Conservation (phyloP, 2,113 vertebrate species). For the Ploceus nigricollis region DNA sequence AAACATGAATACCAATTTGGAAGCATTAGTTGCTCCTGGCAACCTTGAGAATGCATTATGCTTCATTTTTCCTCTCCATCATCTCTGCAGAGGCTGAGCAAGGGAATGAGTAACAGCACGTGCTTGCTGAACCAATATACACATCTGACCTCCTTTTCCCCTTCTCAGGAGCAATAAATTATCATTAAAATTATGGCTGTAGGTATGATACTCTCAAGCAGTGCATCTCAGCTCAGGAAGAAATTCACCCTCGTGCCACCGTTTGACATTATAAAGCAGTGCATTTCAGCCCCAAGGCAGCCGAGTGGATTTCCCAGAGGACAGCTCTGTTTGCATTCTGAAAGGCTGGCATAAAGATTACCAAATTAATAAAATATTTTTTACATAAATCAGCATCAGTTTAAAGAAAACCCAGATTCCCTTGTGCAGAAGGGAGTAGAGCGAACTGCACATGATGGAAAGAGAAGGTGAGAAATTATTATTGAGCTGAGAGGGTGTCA, state of each 20-base stretch:
- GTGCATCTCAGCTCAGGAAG: neutral
- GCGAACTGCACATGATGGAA: neutral
- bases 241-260: neutral
- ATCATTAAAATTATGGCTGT: constrained; percentile 21
- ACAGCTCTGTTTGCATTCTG: constrained; percentile 48
- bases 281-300: constrained; percentile 1
- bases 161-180: constrained; percentile 57
- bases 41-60: constrained; percentile 64
- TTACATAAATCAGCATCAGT: constrained; percentile 25
- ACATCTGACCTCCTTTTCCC: constrained; percentile 43
- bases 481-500: neutral
- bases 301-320: constrained; percentile 1
- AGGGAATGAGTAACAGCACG: neutral
- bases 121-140: neutral
- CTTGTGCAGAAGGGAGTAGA: neutral
- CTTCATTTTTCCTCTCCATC: constrained; percentile 48
- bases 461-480: neutral
- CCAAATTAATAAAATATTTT: constrained; percentile 57
- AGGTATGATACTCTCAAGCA: neutral
- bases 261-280: constrained; percentile 26
- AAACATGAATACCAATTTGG: constrained; percentile 66
- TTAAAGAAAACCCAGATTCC: constrained; percentile 16
- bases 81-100: constrained; percentile 18
- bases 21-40: constrained; percentile 62
- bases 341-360: constrained; percentile 37